A percentile compares a stretch with the other conserved stretches of the same genome.
Conservation (phyloP, 35 echinoderm and acorn worm species). For the Eucidaris tribuloides region DNA sequence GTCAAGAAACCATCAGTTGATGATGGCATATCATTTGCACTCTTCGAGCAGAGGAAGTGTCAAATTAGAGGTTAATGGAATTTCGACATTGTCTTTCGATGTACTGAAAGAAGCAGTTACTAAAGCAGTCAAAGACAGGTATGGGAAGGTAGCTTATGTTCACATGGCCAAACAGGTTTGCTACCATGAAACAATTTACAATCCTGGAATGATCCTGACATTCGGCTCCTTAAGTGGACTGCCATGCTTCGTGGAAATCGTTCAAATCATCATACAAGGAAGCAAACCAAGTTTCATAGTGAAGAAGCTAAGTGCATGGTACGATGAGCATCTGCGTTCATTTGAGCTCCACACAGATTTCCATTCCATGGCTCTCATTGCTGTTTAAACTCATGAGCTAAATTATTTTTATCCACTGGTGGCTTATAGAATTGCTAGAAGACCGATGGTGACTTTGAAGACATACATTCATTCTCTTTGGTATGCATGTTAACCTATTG, state of each 20-base stretch:
- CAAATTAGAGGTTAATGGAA: not conserved
- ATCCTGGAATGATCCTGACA: not conserved
- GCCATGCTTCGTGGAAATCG: not conserved
- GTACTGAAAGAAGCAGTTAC: not conserved
- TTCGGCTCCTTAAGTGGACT: not conserved
- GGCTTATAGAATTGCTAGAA: not conserved
- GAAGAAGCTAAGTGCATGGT: not conserved
- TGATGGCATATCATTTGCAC: constrained; percentile 43
- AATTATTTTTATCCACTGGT: not conserved
- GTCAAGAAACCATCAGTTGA: constrained; percentile 42
- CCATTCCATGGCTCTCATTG: not conserved
- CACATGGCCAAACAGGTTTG: not conserved
- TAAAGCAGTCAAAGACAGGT: not conserved
- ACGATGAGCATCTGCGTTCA: not conserved
- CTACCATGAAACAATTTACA: not conserved
- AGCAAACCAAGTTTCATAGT: not conserved
- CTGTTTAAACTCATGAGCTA: not conserved
- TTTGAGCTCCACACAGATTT: not conserved
- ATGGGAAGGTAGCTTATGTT: not conserved
- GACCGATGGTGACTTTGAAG: not conserved
- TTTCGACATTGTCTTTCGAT: not conserved
- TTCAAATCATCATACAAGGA: not conserved
- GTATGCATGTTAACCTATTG: not conserved
- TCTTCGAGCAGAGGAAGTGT: constrained; percentile 4
- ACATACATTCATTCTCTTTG: not conserved